Conservation (phyloP, 2,113 vertebrate species). For the Neogobius melanostomus region DNA sequence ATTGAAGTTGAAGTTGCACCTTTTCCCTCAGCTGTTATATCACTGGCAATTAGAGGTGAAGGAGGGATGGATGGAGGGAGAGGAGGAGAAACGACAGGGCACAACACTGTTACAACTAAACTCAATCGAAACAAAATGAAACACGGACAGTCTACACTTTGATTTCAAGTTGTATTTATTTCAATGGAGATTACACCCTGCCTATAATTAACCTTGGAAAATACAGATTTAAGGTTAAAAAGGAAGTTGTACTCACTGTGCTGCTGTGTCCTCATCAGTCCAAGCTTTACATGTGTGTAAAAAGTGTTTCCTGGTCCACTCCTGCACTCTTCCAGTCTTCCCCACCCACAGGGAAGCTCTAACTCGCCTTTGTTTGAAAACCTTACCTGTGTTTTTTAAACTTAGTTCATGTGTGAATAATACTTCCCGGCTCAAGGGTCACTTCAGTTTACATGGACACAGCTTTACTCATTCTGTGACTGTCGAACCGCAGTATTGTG, state of each 20-base stretch:
- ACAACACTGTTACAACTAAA: constrained; percentile 42
- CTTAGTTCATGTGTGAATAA: neutral
- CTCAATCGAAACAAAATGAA: constrained; percentile 31
- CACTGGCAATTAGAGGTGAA: constrained; percentile 39
- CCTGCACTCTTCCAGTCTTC: constrained; percentile 5
- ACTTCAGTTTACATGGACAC: neutral
- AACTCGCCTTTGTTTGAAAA: constrained; percentile 3
- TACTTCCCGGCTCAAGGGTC: constrained; percentile 29
- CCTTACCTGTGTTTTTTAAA: constrained; percentile 7
- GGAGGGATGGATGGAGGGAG: constrained; percentile 20
- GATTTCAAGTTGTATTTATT: constrained; percentile 21
- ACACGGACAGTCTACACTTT: constrained; percentile 14
- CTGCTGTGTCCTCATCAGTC: constrained; percentile 23
- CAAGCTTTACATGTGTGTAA: constrained; percentile 3
- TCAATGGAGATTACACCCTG: neutral
- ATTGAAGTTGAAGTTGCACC: neutral
- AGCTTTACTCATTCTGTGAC: neutral
- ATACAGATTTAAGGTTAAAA: neutral
- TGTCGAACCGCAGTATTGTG: neutral
- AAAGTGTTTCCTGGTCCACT: constrained; percentile 18
- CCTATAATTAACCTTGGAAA: neutral
- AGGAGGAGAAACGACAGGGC: constrained; percentile 6
- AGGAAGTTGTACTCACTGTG: constrained; percentile 41
- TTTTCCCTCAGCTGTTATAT: constrained; percentile 25
- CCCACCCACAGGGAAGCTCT: constrained; percentile 33